Conservation (phyloP, 2,113 vertebrate species). For the Thunnus thynnus region DNA sequence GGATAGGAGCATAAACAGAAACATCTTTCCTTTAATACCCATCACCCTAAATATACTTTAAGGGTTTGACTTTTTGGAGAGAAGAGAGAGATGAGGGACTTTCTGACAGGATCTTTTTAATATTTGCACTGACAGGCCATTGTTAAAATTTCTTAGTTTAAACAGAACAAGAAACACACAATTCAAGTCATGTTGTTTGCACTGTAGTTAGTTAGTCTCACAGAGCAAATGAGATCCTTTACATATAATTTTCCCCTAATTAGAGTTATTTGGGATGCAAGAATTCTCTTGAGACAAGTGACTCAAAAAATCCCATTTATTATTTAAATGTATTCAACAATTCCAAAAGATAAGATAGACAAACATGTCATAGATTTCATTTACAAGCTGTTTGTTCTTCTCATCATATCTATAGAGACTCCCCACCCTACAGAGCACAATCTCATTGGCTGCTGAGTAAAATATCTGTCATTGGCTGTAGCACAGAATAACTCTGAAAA, state of each 20-base stretch:
- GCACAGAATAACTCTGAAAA: constrained; percentile 75
- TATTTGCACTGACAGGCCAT: constrained; percentile 53
- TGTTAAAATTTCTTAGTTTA: constrained; percentile 43
- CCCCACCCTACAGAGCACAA: constrained; percentile 67
- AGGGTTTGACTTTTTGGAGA: constrained; percentile 39
- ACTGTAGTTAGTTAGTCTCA: constrained; percentile 36
- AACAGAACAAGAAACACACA: constrained; percentile 44
- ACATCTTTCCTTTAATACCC: constrained; percentile 45
- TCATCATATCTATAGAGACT: constrained; percentile 68
- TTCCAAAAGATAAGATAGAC: constrained; percentile 85
- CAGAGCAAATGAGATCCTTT: constrained; percentile 40
- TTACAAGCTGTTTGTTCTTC: constrained; percentile 81
- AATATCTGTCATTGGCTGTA: constrained; percentile 77
- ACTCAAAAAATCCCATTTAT: constrained; percentile 86
- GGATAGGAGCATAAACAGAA: constrained; percentile 53
- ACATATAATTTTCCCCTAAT: constrained; percentile 56
- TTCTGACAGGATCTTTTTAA: constrained; percentile 50
- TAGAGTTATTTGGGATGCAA: constrained; percentile 61
- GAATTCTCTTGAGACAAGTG: constrained; percentile 69
- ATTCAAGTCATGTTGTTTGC: constrained; percentile 47
- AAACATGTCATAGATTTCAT: constrained; percentile 82
- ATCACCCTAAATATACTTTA: constrained; percentile 60
- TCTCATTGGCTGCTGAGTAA: constrained; percentile 82
- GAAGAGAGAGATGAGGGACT: constrained; percentile 61
- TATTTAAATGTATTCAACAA: constrained; percentile 88